Evolutionary conservation across 2,113 vertebrate species (phyloP), one percentile per base, ranked within the genome.

Genomic region (Leucoraja erinaceus): DNA sequence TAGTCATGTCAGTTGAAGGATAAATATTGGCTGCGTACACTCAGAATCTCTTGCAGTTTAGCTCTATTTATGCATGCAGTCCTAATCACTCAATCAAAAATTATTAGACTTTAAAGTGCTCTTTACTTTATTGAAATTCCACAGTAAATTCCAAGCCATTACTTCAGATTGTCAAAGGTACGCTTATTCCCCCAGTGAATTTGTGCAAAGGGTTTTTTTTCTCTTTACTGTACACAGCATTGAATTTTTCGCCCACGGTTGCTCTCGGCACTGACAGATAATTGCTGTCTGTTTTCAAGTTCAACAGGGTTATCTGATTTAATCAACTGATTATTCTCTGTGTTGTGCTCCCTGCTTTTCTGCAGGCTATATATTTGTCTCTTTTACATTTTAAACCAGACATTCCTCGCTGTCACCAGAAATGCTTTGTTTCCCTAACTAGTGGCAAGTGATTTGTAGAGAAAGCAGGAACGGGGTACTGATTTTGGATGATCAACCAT

Each of bases 221-320:
- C 33, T 70, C 66, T 47, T 70, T 38, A 54, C 68, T 28, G 22
- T 72, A 91, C 38, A 72, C 33, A 74, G 20, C 90, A 72, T 68
- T 72, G 16, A 72, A 18, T 72, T 88, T 59, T 86, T 61, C 1
- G 59, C 14, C 59, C 54, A 2, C 22, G 28, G 16, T 91, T 25
- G 90, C 90, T 91, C 20, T 33, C 72, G 90, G 90, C 90, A 54
- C 68, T 74, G 66, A 11, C 66, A 72, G 90, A 91, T 91, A 91
- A 91, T 91, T 74, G 90, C 90, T 74, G 90, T 91, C 66, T 72
- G 22, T 3, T 74, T 91, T 91, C 90, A 33, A 91, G 90, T 91
- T 91, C 90, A 74, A 72, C 90, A 91, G 68, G 66, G 90, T 91
- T 91, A 91, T 91, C 90, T 31, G 68, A 91, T 91, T 91, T 91